Conservation (phyloP, 1,140 invertebrate species). For the Phenacoccus solenopsis region DNA sequence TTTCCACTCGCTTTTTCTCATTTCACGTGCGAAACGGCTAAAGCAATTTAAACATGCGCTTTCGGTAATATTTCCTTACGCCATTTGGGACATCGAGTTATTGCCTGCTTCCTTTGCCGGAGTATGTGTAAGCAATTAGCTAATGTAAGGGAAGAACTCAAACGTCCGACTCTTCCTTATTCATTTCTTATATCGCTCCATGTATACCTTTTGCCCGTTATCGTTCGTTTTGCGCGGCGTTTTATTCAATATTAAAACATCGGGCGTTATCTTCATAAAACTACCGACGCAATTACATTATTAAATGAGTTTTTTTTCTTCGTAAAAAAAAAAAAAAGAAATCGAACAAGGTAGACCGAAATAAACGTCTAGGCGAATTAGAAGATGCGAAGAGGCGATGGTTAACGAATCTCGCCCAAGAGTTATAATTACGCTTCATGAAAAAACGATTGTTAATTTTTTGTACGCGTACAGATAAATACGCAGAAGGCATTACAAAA, state of each 20-base stretch:
- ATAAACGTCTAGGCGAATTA: neutral
- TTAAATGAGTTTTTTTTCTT: neutral
- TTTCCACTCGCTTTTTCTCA: neutral
- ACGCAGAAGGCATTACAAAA: neutral
- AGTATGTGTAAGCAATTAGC: neutral
- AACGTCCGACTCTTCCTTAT: conserved; percentile 1
- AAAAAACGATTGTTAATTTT: conserved; percentile 3
- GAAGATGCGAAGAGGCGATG: too few relatives aligned
- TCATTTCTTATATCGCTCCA: neutral
- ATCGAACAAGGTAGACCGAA: neutral
- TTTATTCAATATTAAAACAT: conserved; percentile 1
- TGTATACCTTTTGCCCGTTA: neutral
- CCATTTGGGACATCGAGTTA: conserved; percentile 1
- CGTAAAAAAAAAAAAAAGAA: neutral
- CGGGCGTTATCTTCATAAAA: neutral
- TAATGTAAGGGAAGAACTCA: conserved; percentile 1
- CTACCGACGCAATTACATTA: conserved; percentile 1
- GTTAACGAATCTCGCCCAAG: neutral
- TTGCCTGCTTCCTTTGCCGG: neutral
- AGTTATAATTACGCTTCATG: neutral
- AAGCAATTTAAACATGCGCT: neutral
- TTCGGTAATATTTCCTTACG: neutral
- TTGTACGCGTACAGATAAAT: neutral
- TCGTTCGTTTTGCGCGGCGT: neutral
- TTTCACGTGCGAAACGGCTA: neutral